A percentile compares a stretch with the other conserved stretches of the same genome.
Conservation (phyloP, 1,140 invertebrate genomes). For the Ceratina australensis region DNA sequence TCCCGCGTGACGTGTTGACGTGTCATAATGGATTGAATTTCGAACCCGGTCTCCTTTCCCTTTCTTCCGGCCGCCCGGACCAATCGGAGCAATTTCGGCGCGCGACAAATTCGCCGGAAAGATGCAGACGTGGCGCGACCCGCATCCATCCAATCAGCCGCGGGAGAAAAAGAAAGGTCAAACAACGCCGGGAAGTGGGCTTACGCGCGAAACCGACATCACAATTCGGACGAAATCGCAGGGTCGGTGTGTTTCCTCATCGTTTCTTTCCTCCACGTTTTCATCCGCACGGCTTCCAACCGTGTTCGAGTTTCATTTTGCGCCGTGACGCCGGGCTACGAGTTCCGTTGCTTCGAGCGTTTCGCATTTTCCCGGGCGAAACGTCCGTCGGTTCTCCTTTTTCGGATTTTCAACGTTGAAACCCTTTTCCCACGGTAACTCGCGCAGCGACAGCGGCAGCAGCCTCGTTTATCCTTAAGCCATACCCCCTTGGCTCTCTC, state of each 20-base stretch:
- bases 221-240: constrained; percentile 49
- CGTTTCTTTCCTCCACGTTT: constrained; percentile 14
- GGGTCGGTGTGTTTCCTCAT: constrained; percentile 35
- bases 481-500: background rate
- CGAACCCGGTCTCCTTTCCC: background rate
- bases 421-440: background rate
- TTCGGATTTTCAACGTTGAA: constrained; percentile 4
- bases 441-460: background rate
- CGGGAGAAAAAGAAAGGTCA: too few species aligned
- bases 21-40: constrained; percentile 14
- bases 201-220: constrained; percentile 47
- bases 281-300: constrained; percentile 8
- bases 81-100: constrained; percentile 15
- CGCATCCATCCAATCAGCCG: too few species aligned
- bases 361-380: constrained; percentile 18
- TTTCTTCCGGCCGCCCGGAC: background rate
- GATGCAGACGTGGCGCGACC: constrained; percentile 56
- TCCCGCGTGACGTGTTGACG: background rate
- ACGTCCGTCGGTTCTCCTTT: background rate
- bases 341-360: constrained; percentile 24
- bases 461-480: constrained; percentile 5
- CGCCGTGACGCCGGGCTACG: background rate
- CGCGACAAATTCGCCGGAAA: constrained; percentile 36
- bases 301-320: constrained; percentile 16
- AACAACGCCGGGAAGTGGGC: constrained; percentile 37